A percentile compares a stretch with the other conserved stretches of the same genome.
Conservation (phyloP, 1,140 invertebrate genomes). For the Eriocheir sinensis region DNA sequence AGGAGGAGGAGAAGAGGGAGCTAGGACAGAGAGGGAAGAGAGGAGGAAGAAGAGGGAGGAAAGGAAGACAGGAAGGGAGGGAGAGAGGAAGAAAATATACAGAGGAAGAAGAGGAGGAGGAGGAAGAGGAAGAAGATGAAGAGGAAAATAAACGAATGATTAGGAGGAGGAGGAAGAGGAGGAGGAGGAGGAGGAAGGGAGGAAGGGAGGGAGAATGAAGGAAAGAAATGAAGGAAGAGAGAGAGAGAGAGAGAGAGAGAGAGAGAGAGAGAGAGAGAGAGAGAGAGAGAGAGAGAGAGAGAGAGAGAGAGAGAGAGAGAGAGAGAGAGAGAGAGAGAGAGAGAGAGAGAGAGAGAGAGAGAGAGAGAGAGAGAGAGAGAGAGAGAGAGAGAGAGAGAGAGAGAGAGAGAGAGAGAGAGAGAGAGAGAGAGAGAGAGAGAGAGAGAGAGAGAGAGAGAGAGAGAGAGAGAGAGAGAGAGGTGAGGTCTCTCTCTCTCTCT, state of each 20-base stretch:
- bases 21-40: too few relatives aligned
- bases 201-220: neutral
- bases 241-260: neutral
- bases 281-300: neutral
- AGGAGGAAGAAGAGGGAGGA: neutral
- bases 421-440: neutral
- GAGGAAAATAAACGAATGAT: neutral
- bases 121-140: neutral
- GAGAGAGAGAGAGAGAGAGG: too few relatives aligned
- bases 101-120: neutral
- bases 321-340: too few relatives aligned
- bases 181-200: neutral
- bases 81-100: neutral
- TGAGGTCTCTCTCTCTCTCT: too few relatives aligned
- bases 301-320: too few relatives aligned
- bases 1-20: too few relatives aligned
- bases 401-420: too few relatives aligned
- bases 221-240: neutral
- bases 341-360: too few relatives aligned
- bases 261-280: slow-evolving; percentile 23
- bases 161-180: neutral
- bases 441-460: neutral
- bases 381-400: too few relatives aligned
- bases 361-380: too few relatives aligned
- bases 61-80: slow-evolving; percentile 3